phyloP scores from a whole-genome alignment of 2,888 invertebrate genomes.

The Ariolimax columbianus region DNA sequence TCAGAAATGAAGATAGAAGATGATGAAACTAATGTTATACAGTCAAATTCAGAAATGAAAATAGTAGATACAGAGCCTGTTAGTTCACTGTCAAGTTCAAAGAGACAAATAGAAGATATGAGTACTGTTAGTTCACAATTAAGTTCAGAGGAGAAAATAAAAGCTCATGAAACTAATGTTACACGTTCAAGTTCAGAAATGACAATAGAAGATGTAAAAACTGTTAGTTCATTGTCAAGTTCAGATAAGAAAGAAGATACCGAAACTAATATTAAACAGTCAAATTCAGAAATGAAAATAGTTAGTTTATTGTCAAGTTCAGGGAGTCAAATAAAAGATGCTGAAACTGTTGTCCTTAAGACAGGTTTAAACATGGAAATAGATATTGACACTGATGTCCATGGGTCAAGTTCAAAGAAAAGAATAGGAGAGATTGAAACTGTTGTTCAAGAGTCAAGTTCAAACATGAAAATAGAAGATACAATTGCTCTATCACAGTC shows the following conservation, averaged over 20 bases:
- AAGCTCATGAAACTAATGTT: background rate
- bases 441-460: background rate
- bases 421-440: background rate
- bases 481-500: background rate
- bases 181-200: background rate
- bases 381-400: background rate
- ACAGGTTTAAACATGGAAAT: background rate
- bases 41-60: background rate
- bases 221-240: background rate
- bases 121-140: background rate
- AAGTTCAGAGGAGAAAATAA: background rate
- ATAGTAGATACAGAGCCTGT: background rate
- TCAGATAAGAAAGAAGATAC: background rate
- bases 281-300: background rate
- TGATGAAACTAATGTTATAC: background rate
- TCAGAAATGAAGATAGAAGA: background rate
- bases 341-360: background rate
- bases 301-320: background rate
- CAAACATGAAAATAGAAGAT: background rate
- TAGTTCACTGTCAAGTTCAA: slow-evolving; percentile 1
- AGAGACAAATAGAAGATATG: background rate
- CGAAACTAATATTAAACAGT: too few species aligned
- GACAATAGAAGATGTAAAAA: background rate
- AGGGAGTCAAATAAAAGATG: background rate
- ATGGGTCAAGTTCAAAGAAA: background rate